phyloP scores from a whole-genome alignment of 2,888 invertebrate species.

The Noctua janthe region DNA sequence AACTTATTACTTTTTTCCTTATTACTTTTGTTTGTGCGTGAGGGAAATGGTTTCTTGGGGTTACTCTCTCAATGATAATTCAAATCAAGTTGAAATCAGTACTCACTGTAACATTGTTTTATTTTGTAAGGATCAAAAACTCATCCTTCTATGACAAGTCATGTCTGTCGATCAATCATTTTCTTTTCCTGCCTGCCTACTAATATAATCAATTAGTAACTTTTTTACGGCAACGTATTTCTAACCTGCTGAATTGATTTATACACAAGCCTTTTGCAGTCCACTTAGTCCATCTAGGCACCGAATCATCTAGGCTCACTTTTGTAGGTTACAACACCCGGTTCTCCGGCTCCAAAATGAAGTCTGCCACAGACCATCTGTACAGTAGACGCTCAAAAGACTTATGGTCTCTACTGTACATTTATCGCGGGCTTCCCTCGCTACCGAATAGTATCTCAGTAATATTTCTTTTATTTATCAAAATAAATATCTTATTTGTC shows the following conservation, averaged over 20 bases:
- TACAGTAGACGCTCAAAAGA: no score
- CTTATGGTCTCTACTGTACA: no score
- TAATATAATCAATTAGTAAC: background rate
- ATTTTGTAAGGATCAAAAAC: background rate
- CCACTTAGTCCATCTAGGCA: background rate
- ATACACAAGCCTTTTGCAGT: background rate
- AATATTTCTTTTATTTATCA: background rate
- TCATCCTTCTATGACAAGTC: background rate
- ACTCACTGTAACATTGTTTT: background rate
- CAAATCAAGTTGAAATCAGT: background rate
- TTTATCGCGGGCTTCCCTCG: no score
- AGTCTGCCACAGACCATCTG: background rate
- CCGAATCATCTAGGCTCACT: no score
- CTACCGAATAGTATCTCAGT: background rate
- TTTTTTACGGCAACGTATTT: background rate
- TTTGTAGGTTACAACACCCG: no score
- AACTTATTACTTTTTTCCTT: no score
- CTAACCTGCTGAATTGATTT: background rate
- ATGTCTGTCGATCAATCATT: background rate
- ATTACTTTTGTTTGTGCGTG: background rate
- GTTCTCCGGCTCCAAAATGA: no score
- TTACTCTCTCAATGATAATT: background rate
- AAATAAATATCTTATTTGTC: slow-evolving; percentile 24
- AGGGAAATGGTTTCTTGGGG: background rate
- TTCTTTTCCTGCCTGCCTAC: background rate